These are phyloP conservation scores for Pseudopipra pipra DNA, from an alignment of 2,113 vertebrate species.

Conservation along the genomic window DNA sequence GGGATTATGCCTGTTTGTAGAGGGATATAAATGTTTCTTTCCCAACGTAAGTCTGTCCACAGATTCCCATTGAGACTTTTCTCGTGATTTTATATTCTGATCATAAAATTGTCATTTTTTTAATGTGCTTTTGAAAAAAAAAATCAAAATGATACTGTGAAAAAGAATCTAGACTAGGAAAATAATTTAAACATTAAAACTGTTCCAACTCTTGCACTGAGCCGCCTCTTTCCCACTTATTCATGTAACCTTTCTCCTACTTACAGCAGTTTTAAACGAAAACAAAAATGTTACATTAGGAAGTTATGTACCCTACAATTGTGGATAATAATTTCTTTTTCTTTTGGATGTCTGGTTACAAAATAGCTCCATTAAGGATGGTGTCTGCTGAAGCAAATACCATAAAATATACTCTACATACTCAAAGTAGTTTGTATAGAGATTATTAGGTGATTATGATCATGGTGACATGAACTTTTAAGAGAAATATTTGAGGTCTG, in stretches of 20 bases:
- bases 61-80: neutral
- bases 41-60: neutral
- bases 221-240: neutral
- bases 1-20: conserved; percentile 37
- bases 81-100: conserved; percentile 18
- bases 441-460: conserved; percentile 10
- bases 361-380: neutral
- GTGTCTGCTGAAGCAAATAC: neutral
- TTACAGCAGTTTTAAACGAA: neutral
- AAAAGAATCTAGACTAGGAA: conserved; percentile 24
- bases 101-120: conserved; percentile 37
- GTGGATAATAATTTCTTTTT: neutral
- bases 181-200: conserved; percentile 14
- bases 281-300: neutral
- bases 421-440: neutral
- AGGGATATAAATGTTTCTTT: conserved; percentile 38
- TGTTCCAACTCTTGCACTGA: neutral
- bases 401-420: neutral
- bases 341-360: neutral
- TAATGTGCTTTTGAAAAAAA: neutral
- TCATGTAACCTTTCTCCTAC: conserved; percentile 6
- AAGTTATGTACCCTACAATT: neutral
- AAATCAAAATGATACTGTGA: neutral
- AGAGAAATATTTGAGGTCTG: conserved; percentile 18
- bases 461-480: conserved; percentile 4